Evolutionary conservation across 2,888 invertebrate species (phyloP), one percentile per base, ranked within the genome.

Genomic region (Leptinotarsa juncta): DNA sequence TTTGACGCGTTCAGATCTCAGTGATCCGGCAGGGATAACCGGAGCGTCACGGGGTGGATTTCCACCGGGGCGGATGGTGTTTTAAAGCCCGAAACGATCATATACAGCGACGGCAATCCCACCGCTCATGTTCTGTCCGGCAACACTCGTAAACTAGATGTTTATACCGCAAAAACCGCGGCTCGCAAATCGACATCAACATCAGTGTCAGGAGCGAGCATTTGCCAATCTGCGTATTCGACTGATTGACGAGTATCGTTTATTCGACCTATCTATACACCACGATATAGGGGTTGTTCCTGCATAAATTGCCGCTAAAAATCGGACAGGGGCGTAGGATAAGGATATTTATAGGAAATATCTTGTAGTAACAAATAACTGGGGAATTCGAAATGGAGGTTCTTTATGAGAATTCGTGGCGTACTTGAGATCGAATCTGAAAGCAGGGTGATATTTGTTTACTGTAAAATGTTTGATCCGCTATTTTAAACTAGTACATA

Each of bases 151-250:
- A 87, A 87, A 87, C 87, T 87, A 87, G 83, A 87, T 88, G 88
- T 88, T 88, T 88, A 88, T 88, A 86, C 88, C 88, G 86, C 88
- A 88, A 88, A 88, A 88, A 88, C 88, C 88, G 86, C 87, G 85
- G 85, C 86, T 88, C 88, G 87, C 88, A 88, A 88, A 88, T 88
- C 88, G 87, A 86, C 85, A 85, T 86, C 84, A 84, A 82, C 86
- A 87, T 87, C 87, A 86, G 87, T 85, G 86, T 86, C 86, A 86
- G 81, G 71, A 79, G 79, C 81, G 82, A 82, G 84, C 85, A 85
- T 86, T 86, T 86, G 85, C 86, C 86, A 87, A 86, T 86, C 87
- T 87, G 86, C 86, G 85, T 62, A 50, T 69, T 53, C 62, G 68
- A 20, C 73, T 73, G 73, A 73, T 73, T 73, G 73, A 73, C 73